These are phyloP conservation scores for Bradypodion ventrale DNA, from an alignment of 2,797 vertebrate species.

Conservation along the genomic window DNA sequence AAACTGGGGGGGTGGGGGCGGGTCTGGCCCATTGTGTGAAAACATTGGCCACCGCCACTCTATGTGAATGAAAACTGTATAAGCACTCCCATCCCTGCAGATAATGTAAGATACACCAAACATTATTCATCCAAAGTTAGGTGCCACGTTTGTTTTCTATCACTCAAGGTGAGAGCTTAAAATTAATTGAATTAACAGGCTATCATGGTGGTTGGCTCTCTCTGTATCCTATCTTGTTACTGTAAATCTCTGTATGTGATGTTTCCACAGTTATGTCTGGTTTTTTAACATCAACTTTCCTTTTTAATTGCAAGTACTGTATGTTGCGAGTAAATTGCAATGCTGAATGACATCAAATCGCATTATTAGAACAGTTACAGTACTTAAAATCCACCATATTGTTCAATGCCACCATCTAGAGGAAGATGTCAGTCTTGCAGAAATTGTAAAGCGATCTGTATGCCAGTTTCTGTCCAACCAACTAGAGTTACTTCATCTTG, in stretches of 20 bases:
- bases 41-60: too few relatives aligned
- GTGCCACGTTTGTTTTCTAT: background rate
- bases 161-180: too few relatives aligned
- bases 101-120: background rate
- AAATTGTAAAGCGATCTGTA: background rate
- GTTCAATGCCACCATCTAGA: slow-evolving; percentile 72
- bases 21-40: too few relatives aligned
- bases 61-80: background rate
- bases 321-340: background rate
- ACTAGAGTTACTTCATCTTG: too few relatives aligned
- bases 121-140: background rate
- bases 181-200: background rate
- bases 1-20: too few relatives aligned
- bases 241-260: background rate
- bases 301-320: background rate
- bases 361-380: background rate
- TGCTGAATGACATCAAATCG: background rate
- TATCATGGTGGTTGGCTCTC: background rate
- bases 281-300: background rate
- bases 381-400: slow-evolving; percentile 31
- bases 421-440: slow-evolving; percentile 34
- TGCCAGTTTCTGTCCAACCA: background rate
- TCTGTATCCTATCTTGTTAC: background rate
- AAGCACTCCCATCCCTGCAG: background rate
- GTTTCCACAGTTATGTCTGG: background rate